phyloP scores from a whole-genome alignment of 2,888 invertebrate species.

The Venusia cambrica region DNA sequence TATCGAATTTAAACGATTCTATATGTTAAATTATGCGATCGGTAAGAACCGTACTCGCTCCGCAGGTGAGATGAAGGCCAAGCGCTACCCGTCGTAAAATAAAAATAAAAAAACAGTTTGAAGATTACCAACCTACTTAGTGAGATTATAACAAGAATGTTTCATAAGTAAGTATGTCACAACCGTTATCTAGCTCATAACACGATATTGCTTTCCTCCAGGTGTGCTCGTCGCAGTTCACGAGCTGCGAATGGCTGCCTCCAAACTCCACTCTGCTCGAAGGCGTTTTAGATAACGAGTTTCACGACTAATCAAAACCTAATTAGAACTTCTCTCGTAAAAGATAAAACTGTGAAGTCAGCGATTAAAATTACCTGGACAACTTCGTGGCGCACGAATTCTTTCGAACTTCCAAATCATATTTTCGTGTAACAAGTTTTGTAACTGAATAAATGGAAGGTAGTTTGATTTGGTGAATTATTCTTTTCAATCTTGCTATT shows the following conservation, averaged over 20 bases:
- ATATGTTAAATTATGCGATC: too few relatives aligned
- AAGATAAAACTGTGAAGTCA: conserved; percentile 28
- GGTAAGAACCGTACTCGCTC: too few relatives aligned
- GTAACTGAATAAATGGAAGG: conserved; percentile 6
- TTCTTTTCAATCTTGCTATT: too few relatives aligned
- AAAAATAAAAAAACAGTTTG: too few relatives aligned
- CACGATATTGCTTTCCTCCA: conserved; percentile 34
- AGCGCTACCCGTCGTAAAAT: too few relatives aligned
- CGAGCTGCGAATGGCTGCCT: conserved; percentile 78
- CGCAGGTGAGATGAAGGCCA: too few relatives aligned
- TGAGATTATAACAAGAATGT: conserved; percentile 7
- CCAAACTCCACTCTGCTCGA: conserved; percentile 80
- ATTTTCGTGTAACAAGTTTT: conserved; percentile 12
- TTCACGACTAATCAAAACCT: conserved; percentile 34
- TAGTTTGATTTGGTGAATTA: conserved; percentile 7
- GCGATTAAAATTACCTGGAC: conserved; percentile 30
- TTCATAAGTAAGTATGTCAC: conserved; percentile 10
- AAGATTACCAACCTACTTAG: too few relatives aligned
- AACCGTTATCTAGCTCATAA: conserved; percentile 22
- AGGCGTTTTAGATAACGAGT: conserved; percentile 42
- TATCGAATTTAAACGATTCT: too few relatives aligned
- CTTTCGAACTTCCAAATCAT: conserved; percentile 7
- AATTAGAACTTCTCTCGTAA: conserved; percentile 32
- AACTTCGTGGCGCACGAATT: conserved; percentile 20
- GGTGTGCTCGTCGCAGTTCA: conserved; percentile 55